Evolutionary conservation across 2,888 invertebrate genomes (phyloP).

Genomic region (Lycophotia porphyrea): DNA sequence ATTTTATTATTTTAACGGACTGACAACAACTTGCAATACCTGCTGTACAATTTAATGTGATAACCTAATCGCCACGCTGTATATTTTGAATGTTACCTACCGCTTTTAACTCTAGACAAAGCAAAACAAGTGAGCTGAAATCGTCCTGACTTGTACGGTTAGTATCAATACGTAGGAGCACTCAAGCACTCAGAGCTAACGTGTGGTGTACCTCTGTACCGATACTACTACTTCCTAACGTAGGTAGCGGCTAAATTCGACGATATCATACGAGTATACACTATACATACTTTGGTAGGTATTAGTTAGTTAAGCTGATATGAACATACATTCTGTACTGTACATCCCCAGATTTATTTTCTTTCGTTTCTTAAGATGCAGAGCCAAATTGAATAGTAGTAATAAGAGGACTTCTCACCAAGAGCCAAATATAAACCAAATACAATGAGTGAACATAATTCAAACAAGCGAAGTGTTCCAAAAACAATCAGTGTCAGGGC

Average conservation of each 20-base stretch:
- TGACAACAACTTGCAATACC: too few species aligned
- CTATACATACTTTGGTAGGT: neutral
- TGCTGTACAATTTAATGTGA: too few species aligned
- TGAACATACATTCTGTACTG: neutral
- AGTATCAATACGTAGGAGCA: neutral
- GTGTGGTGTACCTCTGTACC: too few species aligned
- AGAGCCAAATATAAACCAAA: constrained; percentile 1
- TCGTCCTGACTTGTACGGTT: neutral
- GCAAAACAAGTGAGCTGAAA: neutral
- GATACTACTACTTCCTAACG: neutral
- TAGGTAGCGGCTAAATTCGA: neutral
- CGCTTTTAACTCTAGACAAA: constrained; percentile 8
- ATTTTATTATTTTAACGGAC: too few species aligned
- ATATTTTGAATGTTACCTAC: neutral
- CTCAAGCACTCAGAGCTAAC: constrained; percentile 2
- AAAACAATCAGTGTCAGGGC: constrained; percentile 43
- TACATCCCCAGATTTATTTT: neutral
- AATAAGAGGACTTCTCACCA: neutral
- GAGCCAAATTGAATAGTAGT: neutral
- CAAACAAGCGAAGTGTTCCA: constrained; percentile 18
- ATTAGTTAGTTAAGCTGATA: neutral
- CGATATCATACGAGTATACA: neutral
- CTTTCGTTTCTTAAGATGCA: neutral
- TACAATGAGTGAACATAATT: constrained; percentile 21
- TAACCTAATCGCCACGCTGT: too few species aligned